Conservation (phyloP, 2,113 vertebrate genomes). For the Peromyscus leucopus region DNA sequence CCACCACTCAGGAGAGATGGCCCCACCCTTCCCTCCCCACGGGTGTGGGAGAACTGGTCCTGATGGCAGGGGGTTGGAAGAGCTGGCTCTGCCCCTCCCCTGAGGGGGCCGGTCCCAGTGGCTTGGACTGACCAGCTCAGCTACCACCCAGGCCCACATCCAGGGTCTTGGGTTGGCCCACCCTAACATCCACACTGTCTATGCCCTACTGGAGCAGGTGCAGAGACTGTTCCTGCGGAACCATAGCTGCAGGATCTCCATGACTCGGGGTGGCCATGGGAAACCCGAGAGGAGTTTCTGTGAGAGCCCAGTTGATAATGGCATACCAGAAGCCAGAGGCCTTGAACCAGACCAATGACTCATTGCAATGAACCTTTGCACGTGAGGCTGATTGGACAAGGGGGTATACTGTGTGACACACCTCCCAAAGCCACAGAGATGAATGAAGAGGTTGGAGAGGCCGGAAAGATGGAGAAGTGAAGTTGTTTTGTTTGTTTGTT, state of each 20-base stretch:
- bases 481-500: too few relatives aligned
- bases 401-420: too few relatives aligned
- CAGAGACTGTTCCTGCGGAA: not conserved
- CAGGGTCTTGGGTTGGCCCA: not conserved
- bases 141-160: not conserved
- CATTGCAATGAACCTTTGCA: too few relatives aligned
- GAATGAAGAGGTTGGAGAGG: too few relatives aligned
- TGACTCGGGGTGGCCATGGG: not conserved
- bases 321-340: too few relatives aligned
- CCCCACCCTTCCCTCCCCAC: not conserved
- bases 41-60: not conserved
- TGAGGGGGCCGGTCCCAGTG: too few relatives aligned
- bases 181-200: not conserved
- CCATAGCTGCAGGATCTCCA: not conserved
- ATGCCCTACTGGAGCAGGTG: not conserved
- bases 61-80: too few relatives aligned
- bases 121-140: not conserved
- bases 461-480: too few relatives aligned
- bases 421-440: not conserved
- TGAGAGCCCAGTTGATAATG: too few relatives aligned
- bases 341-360: too few relatives aligned
- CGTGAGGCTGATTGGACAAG: not conserved
- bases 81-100: not conserved
- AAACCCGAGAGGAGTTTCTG: too few relatives aligned
- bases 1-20: not conserved